phyloP scores from a whole-genome alignment of 2,888 invertebrate species.

The Gymnosoma rotundatum region DNA sequence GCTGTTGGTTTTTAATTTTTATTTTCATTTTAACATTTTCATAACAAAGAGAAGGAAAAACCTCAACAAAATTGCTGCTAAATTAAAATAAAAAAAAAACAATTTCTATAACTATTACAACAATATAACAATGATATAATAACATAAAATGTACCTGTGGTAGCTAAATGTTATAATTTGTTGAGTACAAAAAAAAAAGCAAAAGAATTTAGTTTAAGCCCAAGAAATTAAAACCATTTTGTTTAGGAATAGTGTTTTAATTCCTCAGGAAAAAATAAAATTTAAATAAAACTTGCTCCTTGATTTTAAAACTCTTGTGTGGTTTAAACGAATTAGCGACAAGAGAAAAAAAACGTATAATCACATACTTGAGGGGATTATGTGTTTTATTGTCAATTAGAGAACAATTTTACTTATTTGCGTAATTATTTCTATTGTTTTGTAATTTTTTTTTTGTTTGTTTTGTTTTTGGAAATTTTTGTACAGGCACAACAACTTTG shows the following conservation, averaged over 20 bases:
- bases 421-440: conserved; percentile 3
- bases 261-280: conserved; percentile 26
- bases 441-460: not conserved
- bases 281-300: not conserved
- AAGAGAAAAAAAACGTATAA: not conserved
- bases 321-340: not conserved
- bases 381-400: conserved; percentile 49
- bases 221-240: conserved; percentile 16
- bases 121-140: conserved; percentile 14
- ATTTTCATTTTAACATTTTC: not conserved
- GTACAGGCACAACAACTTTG: not conserved
- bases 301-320: not conserved
- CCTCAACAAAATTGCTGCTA: conserved; percentile 12
- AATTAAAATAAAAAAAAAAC: conserved; percentile 19
- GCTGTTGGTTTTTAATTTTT: not conserved
- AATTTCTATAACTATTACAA: conserved; percentile 4
- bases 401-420: conserved; percentile 8
- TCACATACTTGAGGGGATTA: conserved; percentile 35
- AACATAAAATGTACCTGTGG: not conserved
- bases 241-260: conserved; percentile 35
- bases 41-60: conserved; percentile 24
- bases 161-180: conserved; percentile 9
- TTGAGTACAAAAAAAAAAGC: conserved; percentile 20
- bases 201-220: conserved; percentile 33
- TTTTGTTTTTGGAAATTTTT: too few species aligned